Conservation (phyloP, 2,888 invertebrate species). For the Gibbula magus region DNA sequence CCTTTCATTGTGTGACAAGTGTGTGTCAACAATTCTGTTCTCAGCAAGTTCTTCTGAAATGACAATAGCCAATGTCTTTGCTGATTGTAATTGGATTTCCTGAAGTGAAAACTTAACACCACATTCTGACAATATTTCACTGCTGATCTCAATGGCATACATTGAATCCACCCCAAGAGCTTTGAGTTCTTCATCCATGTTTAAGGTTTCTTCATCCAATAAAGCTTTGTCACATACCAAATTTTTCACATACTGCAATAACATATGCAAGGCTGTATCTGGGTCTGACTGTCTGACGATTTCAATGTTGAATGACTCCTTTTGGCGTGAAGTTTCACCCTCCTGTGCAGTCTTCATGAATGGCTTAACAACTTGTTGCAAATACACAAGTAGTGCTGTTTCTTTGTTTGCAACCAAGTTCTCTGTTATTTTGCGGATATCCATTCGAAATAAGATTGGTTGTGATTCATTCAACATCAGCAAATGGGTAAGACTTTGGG, state of each 20-base stretch:
- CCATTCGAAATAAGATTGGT: not conserved
- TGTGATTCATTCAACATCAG: conserved; percentile 17
- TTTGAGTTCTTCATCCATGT: not conserved
- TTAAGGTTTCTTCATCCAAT: not conserved
- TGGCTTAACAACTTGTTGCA: not conserved
- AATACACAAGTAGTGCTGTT: not conserved
- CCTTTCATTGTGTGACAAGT: not conserved
- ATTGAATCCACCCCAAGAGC: conserved; percentile 54
- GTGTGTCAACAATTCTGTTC: not conserved
- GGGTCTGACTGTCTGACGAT: not conserved
- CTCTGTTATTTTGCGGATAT: not conserved
- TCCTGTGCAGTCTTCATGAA: not conserved
- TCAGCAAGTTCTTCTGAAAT: not conserved
- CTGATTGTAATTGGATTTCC: conserved; percentile 6
- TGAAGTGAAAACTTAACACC: not conserved
- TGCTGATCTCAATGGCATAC: conserved; percentile 50
- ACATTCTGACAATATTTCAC: conserved; percentile 23
- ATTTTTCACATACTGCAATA: not conserved
- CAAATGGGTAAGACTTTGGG: not conserved
- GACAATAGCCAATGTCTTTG: not conserved
- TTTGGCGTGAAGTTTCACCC: not conserved
- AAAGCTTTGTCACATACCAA: not conserved
- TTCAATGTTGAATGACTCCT: not conserved
- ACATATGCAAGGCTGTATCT: not conserved
- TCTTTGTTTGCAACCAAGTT: not conserved